Conservation (phyloP, 2,888 invertebrate genomes). For the Lobophora halterata region DNA sequence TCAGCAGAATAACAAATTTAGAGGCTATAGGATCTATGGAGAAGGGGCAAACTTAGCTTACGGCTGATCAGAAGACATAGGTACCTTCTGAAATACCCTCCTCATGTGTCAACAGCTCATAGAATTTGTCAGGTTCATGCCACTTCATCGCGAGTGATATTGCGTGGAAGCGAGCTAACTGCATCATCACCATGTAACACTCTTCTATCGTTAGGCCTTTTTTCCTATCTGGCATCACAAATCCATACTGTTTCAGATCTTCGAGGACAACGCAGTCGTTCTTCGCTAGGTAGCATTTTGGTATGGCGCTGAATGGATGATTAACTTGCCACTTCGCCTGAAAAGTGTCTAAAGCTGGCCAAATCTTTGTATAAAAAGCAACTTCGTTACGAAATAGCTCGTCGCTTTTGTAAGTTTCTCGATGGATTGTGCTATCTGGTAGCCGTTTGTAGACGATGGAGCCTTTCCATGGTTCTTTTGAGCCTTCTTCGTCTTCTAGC, state of each 20-base stretch:
- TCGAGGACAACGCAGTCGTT: conserved; percentile 81
- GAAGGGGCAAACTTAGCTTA: too few species aligned
- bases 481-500: conserved; percentile 37
- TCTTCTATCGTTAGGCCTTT: conserved; percentile 82
- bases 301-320: conserved; percentile 77
- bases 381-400: conserved; percentile 86
- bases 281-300: conserved; percentile 81
- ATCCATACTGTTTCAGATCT: conserved; percentile 82
- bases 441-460: conserved; percentile 86
- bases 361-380: conserved; percentile 85
- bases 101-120: conserved; percentile 68
- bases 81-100: conserved; percentile 74
- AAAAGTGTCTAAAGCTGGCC: conserved; percentile 83
- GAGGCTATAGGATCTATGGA: too few species aligned
- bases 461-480: conserved; percentile 80
- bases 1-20: too few species aligned
- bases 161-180: conserved; percentile 84
- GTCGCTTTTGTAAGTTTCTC: conserved; percentile 87
- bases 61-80: background rate
- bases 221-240: conserved; percentile 83
- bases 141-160: conserved; percentile 83
- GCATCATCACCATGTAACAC: conserved; percentile 79
- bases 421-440: conserved; percentile 82
- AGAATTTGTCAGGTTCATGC: conserved; percentile 78
- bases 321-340: conserved; percentile 71